Conservation (phyloP, 64 coral and sea anemone genomes). For the Montipora efflorescens region DNA sequence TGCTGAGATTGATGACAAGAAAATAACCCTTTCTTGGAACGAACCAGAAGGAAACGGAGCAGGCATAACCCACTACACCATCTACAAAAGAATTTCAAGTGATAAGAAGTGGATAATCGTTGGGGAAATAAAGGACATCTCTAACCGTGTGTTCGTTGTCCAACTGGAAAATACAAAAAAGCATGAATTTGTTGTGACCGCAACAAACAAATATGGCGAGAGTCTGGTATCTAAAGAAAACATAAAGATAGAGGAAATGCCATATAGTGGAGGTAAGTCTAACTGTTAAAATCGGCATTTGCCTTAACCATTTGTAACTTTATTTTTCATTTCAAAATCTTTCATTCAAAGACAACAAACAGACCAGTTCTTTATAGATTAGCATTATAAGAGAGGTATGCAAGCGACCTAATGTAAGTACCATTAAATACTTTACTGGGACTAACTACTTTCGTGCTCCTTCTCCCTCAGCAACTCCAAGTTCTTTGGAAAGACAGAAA, state of each 20-base stretch:
- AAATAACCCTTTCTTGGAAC: background rate
- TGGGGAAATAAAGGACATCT: background rate
- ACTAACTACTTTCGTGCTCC: no score
- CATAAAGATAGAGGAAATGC: background rate
- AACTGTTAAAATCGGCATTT: no score
- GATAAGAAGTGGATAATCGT: background rate
- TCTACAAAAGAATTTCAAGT: background rate
- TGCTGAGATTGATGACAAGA: background rate
- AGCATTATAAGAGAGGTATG: no score
- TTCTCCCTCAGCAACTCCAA: no score
- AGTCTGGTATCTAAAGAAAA: background rate
- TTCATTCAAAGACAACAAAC: no score
- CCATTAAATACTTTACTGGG: no score
- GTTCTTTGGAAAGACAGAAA: no score
- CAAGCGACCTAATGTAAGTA: no score
- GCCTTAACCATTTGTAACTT: no score
- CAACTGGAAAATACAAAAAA: background rate
- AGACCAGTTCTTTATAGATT: no score
- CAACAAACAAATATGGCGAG: conserved; percentile 1
- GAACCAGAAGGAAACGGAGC: conserved; percentile 5
- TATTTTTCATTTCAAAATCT: no score
- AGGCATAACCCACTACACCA: background rate
- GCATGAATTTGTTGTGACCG: background rate
- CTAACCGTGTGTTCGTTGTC: background rate
- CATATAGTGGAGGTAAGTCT: background rate